Base-by-base conservation (phyloP, 2,797 vertebrate species). In the Benthosema pterotum region DNA sequence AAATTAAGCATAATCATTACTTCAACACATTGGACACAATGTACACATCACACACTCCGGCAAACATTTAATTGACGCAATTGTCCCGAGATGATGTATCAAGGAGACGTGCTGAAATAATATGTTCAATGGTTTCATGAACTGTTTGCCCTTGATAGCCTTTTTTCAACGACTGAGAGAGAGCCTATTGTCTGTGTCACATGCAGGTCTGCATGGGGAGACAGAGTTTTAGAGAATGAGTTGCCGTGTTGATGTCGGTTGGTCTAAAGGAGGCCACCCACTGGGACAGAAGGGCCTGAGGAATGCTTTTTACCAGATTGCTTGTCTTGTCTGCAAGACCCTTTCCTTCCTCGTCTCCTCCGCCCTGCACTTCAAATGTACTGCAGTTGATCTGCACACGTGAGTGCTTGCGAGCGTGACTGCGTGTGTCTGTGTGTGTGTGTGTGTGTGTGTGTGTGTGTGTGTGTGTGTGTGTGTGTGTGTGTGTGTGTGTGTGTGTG, bases 111-210 rank as follows among this genome's bases (percentile, higher is more conserved):
- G 22, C 13, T 49, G 15, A 48, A 48, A 64, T 3, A 25, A 25
- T 32, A 8, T 3, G 45, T 19, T 56, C 15, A 56, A 32, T 55
- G 6, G 43, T 48, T 14, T 28, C 28, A 65, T 7, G 17, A 56
- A 65, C 72, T 49, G 57, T 52, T 19, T 67, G 68, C 15, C 45
- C 17, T 48, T 38, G 28, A 18, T 38, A 38, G 32, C 2, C 32
- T 38, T 38, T 32, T 32, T 38, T 38, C 32, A 38, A 38, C 32
- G 32, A 38, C 32, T 38, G 32, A 9, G 32, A 9, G 32, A 25
- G 22, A 9, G 32, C 8, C 32, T 38, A 38, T 38, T 38, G 32
- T 38, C 8, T 9, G 11, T 38, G 32, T 38, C 32, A 38, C 32
- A 38, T 8, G 32, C 32, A 38, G 32, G 32, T 8, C 32, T 38